Percentiles rank a stretch among this genome's conserved stretches.
Evolutionary conservation across 2,797 vertebrate species (phyloP).

Genomic region (Harpagifer antarcticus): DNA sequence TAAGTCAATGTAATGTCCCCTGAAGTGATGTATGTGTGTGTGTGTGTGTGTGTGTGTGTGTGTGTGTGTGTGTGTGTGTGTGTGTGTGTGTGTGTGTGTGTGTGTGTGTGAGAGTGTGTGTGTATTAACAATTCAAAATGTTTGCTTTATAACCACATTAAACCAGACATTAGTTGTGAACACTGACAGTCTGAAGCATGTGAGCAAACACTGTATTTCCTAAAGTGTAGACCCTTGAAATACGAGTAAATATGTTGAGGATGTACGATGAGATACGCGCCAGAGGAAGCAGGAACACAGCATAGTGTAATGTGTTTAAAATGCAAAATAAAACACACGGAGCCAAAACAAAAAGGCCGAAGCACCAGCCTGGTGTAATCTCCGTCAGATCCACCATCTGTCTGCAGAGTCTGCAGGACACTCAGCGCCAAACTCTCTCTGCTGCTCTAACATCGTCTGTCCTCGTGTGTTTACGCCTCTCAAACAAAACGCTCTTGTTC

Average conservation of each 20-base stretch:
- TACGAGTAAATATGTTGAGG: constrained; percentile 46
- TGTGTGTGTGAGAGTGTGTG: no score
- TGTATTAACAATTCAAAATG: no score
- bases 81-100: no score
- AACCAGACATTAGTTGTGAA: neutral
- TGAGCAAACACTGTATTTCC: constrained; percentile 21
- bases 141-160: no score
- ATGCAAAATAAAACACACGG: constrained; percentile 59
- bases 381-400: constrained; percentile 72
- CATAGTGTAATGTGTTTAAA: constrained; percentile 57
- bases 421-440: neutral
- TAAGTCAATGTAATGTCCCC: no score
- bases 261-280: constrained; percentile 59
- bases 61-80: no score
- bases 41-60: no score
- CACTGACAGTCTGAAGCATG: neutral
- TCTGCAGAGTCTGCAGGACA: constrained; percentile 40
- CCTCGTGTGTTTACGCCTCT: neutral
- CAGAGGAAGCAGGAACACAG: constrained; percentile 53
- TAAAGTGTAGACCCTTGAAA: constrained; percentile 31
- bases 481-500: constrained; percentile 8
- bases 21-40: no score
- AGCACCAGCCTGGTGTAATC: constrained; percentile 63
- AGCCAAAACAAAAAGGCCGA: constrained; percentile 57
- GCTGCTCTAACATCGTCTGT: constrained; percentile 17